Conservation (phyloP, 2,113 vertebrate species). For the Pontoporia blainvillei region DNA sequence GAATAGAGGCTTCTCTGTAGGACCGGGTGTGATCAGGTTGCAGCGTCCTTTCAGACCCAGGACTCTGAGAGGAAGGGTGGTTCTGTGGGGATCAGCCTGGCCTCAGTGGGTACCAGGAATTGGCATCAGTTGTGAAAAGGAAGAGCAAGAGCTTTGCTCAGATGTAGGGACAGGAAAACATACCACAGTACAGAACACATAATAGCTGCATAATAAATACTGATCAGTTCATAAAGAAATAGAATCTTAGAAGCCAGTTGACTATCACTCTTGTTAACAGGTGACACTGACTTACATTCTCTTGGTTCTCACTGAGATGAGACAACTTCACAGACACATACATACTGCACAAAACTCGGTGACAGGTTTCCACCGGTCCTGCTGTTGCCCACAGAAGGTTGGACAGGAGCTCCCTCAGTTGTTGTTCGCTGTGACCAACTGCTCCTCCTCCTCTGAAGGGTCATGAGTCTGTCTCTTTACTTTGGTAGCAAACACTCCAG, state of each 20-base stretch:
- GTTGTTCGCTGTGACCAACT: neutral
- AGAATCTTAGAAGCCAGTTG: constrained; percentile 42
- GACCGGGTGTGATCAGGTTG: neutral
- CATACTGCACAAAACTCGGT: neutral
- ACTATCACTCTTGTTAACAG: constrained; percentile 14
- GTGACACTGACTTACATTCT: neutral
- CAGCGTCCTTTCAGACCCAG: neutral
- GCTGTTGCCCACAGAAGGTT: neutral
- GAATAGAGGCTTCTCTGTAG: neutral
- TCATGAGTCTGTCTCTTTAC: neutral
- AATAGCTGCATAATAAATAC: neutral
- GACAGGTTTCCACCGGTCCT: neutral
- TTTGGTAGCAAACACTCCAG: neutral
- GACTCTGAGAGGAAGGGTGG: neutral
- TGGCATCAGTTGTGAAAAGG: neutral
- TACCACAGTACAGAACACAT: neutral
- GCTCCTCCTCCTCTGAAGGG: neutral
- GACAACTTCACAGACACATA: neutral
- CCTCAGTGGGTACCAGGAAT: neutral
- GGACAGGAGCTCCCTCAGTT: neutral
- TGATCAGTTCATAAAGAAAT: neutral
- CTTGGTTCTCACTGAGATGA: neutral
- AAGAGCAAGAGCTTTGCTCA: neutral
- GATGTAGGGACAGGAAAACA: neutral
- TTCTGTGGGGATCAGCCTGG: neutral